A percentile compares a stretch with the other conserved stretches of the same genome.
These are phyloP conservation scores for Mustela nigripes DNA, from an alignment of 2,113 vertebrate genomes.

Conservation along the genomic window DNA sequence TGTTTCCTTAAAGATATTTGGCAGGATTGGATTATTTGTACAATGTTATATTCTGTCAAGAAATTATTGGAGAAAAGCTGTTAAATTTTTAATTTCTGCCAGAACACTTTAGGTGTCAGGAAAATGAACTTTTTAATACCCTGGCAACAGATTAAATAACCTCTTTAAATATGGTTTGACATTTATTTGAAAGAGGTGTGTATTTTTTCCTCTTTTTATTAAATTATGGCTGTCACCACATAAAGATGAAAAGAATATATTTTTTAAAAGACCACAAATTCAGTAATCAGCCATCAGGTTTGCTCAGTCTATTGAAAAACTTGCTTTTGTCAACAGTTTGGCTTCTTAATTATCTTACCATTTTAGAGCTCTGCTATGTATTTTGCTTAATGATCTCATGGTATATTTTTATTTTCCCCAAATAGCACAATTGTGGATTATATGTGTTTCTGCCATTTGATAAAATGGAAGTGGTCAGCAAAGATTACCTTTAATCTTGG, in stretches of 20 bases:
- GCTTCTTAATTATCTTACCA: conserved; percentile 37
- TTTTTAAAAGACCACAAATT: conserved; percentile 44
- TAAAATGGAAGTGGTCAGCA: neutral
- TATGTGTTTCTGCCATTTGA: neutral
- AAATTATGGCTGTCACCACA: conserved; percentile 58
- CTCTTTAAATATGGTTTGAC: conserved; percentile 86
- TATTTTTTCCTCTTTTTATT: conserved; percentile 83
- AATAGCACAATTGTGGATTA: neutral
- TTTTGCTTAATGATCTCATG: conserved; percentile 27
- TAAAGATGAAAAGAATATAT: conserved; percentile 57
- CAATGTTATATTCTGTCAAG: conserved; percentile 68
- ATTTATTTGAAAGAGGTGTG: conserved; percentile 84
- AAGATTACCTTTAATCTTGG: neutral
- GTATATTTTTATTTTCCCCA: neutral
- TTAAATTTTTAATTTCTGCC: conserved; percentile 84
- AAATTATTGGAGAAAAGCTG: conserved; percentile 73
- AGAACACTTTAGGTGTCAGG: conserved; percentile 85
- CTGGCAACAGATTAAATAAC: conserved; percentile 85
- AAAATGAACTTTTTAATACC: conserved; percentile 86
- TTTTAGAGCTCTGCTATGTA: neutral
- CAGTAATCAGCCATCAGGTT: neutral
- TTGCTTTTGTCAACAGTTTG: neutral
- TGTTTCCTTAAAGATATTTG: conserved; percentile 77
- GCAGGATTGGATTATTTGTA: conserved; percentile 69
- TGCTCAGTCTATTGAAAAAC: conserved; percentile 25